Evolutionary conservation across 1,140 invertebrate species (phyloP), one percentile per base, ranked within the genome.

Genomic region (Scaptomyza hsui): DNA sequence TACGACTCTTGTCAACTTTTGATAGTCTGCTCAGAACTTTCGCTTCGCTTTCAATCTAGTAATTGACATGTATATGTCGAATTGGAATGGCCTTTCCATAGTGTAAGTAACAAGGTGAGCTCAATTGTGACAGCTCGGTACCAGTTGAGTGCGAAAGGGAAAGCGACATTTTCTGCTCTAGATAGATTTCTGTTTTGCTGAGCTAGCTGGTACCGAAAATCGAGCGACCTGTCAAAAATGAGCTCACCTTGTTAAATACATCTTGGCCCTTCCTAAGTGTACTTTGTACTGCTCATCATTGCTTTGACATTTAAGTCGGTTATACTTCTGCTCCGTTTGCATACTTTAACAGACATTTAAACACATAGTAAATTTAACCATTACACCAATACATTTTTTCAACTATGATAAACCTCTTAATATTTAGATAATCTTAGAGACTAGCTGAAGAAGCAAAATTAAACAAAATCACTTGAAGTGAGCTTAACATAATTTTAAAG

Each of bases 221-320:
- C n/a, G n/a, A n/a, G n/a, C n/a, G n/a, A n/a, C n/a, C n/a, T n/a
- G n/a, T n/a, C n/a, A n/a, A n/a, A n/a, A n/a, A n/a, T n/a, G n/a
- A n/a, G n/a, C n/a, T n/a, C n/a, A n/a, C n/a, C n/a, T n/a, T n/a
- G n/a, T n/a, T n/a, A n/a, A n/a, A n/a, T n/a, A n/a, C n/a, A n/a
- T n/a, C n/a, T n/a, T n/a, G n/a, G n/a, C n/a, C n/a, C n/a, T n/a
- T n/a, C n/a, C n/a, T n/a, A n/a, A n/a, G 3, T 53, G 29, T 4
- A 13, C 12, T 74, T 75, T 68, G 55, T 74, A 75, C 72, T 68
- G 35, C 55, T 35, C 21, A 75, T 75, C 53, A 75, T 68, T 68
- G 72, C 63, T 75, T 63, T 41, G 26, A 1, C 32, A 56, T 12
- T 19, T 32, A 16, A 15, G 2, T 37, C 10, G 7, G 13, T 15